Percentiles rank a stretch among this genome's conserved stretches.
Evolutionary conservation across 23 tunicate genomes (phyloP).

Genomic region (Halocynthia aurantium): DNA sequence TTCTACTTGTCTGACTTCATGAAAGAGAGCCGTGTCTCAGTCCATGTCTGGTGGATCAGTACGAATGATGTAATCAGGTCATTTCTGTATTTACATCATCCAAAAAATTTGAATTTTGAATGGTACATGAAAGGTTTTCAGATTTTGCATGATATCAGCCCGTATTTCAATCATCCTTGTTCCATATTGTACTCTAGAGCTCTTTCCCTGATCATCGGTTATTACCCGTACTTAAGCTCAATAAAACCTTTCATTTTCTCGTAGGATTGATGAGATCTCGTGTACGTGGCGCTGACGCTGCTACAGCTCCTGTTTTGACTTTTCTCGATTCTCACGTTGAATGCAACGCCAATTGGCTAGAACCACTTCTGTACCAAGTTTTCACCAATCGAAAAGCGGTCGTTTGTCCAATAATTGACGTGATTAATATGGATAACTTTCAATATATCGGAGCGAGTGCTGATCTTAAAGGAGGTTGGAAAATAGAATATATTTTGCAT

Average conservation of each 20-base stretch:
- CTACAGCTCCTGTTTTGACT: slow-evolving; percentile 84
- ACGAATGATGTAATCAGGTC: too few relatives aligned
- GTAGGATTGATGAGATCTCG: slow-evolving; percentile 91
- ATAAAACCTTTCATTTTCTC: neutral
- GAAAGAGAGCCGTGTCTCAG: too few relatives aligned
- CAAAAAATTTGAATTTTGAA: too few relatives aligned
- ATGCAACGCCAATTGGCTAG: slow-evolving; percentile 88
- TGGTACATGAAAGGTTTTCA: too few relatives aligned
- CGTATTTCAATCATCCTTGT: too few relatives aligned
- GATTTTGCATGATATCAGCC: too few relatives aligned
- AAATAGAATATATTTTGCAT: neutral
- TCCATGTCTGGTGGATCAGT: too few relatives aligned
- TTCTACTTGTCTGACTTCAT: too few relatives aligned
- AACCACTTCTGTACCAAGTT: slow-evolving; percentile 70
- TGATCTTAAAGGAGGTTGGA: slow-evolving; percentile 29
- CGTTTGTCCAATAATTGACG: slow-evolving; percentile 96
- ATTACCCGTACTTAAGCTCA: neutral
- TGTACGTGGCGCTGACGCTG: slow-evolving; percentile 88
- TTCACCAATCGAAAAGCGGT: slow-evolving; percentile 65
- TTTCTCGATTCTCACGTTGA: slow-evolving; percentile 98
- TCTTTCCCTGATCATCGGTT: neutral
- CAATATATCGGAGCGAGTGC: slow-evolving; percentile 97
- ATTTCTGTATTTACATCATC: too few relatives aligned
- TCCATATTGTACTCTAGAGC: neutral
- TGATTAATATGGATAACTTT: slow-evolving; percentile 95